These are phyloP conservation scores for Pollenia labialis DNA, from an alignment of 2,888 invertebrate genomes.

Conservation along the genomic window DNA sequence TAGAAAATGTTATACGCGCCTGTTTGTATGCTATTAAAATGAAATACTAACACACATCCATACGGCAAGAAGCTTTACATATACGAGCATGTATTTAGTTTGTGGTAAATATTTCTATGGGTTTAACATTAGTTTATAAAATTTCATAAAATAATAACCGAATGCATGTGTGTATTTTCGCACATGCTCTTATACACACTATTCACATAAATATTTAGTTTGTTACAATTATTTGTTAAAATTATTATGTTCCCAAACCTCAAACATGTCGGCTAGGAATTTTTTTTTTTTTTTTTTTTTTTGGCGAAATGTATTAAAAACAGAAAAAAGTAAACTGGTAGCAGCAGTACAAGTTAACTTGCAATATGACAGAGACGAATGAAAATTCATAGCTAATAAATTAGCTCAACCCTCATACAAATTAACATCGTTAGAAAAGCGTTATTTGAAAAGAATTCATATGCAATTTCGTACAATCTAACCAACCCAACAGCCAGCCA, in stretches of 20 bases:
- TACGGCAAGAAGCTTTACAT: not conserved
- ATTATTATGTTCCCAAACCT: constrained; percentile 72
- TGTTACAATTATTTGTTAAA: constrained; percentile 54
- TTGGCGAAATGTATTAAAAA: constrained; percentile 35
- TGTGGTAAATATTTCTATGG: constrained; percentile 49
- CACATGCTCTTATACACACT: not conserved
- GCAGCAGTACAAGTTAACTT: not conserved
- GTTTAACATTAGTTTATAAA: constrained; percentile 50
- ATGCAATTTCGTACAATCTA: not conserved
- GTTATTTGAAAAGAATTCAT: constrained; percentile 15
- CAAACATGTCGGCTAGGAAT: constrained; percentile 70
- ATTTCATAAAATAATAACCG: constrained; percentile 41
- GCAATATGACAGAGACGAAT: not conserved
- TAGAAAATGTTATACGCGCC: not conserved
- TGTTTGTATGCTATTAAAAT: not conserved
- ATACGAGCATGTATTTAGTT: constrained; percentile 12
- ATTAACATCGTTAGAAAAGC: constrained; percentile 5
- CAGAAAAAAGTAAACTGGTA: constrained; percentile 12
- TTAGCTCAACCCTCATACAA: constrained; percentile 15
- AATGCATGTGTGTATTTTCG: not conserved
- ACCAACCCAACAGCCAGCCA: constrained; percentile 4
- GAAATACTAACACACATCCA: not conserved
- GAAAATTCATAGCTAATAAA: constrained; percentile 32
- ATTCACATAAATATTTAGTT: constrained; percentile 20
- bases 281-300: constrained; percentile 18